Evolutionary conservation across 2,888 invertebrate genomes (phyloP).

Genomic region (Apamea monoglypha): DNA sequence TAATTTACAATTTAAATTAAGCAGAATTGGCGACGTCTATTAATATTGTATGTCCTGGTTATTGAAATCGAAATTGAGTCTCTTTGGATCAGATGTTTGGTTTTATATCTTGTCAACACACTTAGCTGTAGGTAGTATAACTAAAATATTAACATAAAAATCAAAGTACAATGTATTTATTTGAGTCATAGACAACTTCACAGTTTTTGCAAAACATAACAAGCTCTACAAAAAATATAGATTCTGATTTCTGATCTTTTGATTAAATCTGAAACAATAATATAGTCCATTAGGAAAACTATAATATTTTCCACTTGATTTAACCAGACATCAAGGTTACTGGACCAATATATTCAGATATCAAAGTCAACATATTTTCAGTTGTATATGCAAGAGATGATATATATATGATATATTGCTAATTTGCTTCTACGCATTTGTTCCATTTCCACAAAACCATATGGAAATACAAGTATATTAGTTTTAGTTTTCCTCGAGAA

Average conservation of each 20-base stretch:
- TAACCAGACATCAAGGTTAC: conserved; percentile 16
- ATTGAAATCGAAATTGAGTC: conserved; percentile 36
- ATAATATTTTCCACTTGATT: conserved; percentile 11
- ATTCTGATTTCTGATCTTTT: not conserved
- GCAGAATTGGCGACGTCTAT: conserved; percentile 35
- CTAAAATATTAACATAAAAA: not conserved
- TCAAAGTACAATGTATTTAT: not conserved
- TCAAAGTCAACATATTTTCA: conserved; percentile 27
- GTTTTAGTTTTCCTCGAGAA: conserved; percentile 48
- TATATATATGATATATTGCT: conserved; percentile 31
- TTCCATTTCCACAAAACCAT: conserved; percentile 16
- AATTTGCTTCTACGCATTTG: conserved; percentile 2
- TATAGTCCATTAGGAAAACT: conserved; percentile 26
- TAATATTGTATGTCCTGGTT: conserved; percentile 47
- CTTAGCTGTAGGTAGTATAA: conserved; percentile 1
- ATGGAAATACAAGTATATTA: conserved; percentile 39
- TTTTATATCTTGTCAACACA: not conserved
- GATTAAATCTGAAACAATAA: not conserved
- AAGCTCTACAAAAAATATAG: no score
- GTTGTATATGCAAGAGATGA: conserved; percentile 26
- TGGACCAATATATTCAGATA: conserved; percentile 16
- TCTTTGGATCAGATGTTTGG: conserved; percentile 22
- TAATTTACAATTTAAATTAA: conserved; percentile 61
- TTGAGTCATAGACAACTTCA: no score
- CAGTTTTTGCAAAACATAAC: not conserved